Evolutionary conservation across 2,797 vertebrate genomes (phyloP), one percentile per base, ranked within the genome.

Genomic region (Tenualosa ilisha): DNA sequence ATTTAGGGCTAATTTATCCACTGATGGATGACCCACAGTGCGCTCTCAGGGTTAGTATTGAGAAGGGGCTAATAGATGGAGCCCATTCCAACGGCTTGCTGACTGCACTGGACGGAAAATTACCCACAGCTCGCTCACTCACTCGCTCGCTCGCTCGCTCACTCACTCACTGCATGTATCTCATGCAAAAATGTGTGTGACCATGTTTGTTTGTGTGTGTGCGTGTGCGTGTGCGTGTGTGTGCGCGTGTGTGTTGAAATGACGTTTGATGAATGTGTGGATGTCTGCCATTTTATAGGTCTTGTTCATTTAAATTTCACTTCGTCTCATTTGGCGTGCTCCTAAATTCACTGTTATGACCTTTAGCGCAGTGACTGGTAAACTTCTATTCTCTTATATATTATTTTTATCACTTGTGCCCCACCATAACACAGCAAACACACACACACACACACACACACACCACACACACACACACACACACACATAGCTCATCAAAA

Each of bases 1-100:
- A 91, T 91, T 92, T 91, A 86, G 89, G 88, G 91, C 91, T 91
- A 91, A 91, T 92, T 75, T 75, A 43, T 40, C 68, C 68, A 85
- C 82, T 87, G 88, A 81, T 82, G 89, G 87, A 75, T 75, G 68
- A 37, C 68, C 37, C 65, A 43, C 68, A 75, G 31, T 1, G 15
- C 68, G 4, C 68, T 43, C 68, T 75, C 68, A 75, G 68, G 68
- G 68, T 75, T 75, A 75, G 68, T 75, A 75, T 75, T 75, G 68
- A 75, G 68, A 75, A 37, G 68, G 68, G 31, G 15, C 68, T 75
- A 75, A 75, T 75, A 75, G 68, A 75, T 75, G 37, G 68, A 75
- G 68, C 31, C 68, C 68, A 75, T 75, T 75, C 68, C 68, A 75
- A 75, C 37, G 37, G 6, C 37, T 75, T 75, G 68, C 68, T 75